A percentile compares a stretch with the other conserved stretches of the same genome.
phyloP scores from a whole-genome alignment of 2,888 invertebrate genomes.

The Ichneumoninae sp. region DNA sequence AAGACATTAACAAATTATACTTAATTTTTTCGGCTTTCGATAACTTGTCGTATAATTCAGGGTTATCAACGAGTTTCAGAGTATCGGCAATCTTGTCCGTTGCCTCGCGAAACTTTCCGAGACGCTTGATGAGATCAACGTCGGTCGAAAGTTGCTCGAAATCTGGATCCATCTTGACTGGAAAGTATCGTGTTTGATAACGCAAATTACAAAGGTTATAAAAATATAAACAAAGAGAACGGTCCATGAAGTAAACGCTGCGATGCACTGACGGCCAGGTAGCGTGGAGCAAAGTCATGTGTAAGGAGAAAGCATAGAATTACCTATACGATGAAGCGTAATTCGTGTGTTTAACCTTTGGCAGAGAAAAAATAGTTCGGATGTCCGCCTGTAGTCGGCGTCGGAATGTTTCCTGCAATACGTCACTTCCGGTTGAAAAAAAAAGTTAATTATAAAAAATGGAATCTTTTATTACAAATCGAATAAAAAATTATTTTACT shows the following conservation, averaged over 20 bases:
- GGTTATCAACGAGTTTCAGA: slow-evolving; percentile 74
- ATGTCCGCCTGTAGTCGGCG: background rate
- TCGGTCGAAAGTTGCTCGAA: slow-evolving; percentile 80
- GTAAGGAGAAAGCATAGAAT: background rate
- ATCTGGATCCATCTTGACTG: slow-evolving; percentile 73
- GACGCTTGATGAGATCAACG: slow-evolving; percentile 72
- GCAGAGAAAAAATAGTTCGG: background rate
- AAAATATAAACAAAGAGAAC: background rate
- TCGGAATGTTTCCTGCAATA: background rate
- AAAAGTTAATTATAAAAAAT: background rate
- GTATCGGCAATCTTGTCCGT: slow-evolving; percentile 75
- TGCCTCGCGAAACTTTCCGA: slow-evolving; percentile 76
- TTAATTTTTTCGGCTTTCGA: slow-evolving; percentile 80
- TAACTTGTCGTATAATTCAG: slow-evolving; percentile 78
- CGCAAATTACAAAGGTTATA: background rate
- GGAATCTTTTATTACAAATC: background rate
- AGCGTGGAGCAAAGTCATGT: background rate
- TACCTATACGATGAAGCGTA: background rate
- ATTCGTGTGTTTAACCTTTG: background rate
- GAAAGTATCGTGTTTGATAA: background rate
- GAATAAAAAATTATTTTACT: background rate
- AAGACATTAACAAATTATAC: slow-evolving; percentile 80
- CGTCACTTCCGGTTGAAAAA: background rate
- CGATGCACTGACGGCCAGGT: background rate
- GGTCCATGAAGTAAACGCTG: background rate